A percentile compares a stretch with the other conserved stretches of the same genome.
These are phyloP conservation scores for Hartigia nigra DNA, from an alignment of 2,888 invertebrate species.

Conservation along the genomic window DNA sequence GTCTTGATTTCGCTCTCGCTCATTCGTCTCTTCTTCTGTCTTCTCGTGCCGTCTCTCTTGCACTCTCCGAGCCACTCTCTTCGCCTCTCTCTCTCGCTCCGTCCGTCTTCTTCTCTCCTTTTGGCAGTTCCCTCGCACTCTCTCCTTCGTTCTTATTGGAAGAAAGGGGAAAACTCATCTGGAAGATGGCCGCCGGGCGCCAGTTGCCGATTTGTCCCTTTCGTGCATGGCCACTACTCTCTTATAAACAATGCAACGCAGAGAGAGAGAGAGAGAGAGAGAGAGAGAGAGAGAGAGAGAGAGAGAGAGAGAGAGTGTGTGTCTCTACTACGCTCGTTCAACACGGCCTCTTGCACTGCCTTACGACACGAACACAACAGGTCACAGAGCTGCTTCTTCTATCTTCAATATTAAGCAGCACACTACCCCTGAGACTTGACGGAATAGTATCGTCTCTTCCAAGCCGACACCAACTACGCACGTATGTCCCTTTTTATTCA, in stretches of 20 bases:
- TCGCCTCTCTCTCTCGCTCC: constrained; percentile 16
- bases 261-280: not conserved
- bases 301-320: not conserved
- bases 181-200: constrained; percentile 72
- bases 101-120: constrained; percentile 10
- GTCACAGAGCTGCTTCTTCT: not conserved
- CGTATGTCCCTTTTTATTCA: constrained; percentile 13
- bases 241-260: constrained; percentile 27
- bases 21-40: constrained; percentile 26
- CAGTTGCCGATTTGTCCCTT: constrained; percentile 59
- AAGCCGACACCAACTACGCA: constrained; percentile 3
- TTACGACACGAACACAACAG: not conserved
- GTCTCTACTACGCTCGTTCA: not conserved
- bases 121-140: constrained; percentile 4
- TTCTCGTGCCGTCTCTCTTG: constrained; percentile 15
- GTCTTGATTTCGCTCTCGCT: constrained; percentile 22
- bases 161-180: constrained; percentile 67
- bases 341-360: not conserved
- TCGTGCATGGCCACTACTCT: constrained; percentile 42
- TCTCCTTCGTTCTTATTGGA: constrained; percentile 27
- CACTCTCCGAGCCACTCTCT: constrained; percentile 1
- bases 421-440: constrained; percentile 13
- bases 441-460: constrained; percentile 4
- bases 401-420: constrained; percentile 3
- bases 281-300: constrained; percentile 2